Evolutionary conservation across 2,888 invertebrate genomes (phyloP).

Genomic region (Drosophila buzzatii): DNA sequence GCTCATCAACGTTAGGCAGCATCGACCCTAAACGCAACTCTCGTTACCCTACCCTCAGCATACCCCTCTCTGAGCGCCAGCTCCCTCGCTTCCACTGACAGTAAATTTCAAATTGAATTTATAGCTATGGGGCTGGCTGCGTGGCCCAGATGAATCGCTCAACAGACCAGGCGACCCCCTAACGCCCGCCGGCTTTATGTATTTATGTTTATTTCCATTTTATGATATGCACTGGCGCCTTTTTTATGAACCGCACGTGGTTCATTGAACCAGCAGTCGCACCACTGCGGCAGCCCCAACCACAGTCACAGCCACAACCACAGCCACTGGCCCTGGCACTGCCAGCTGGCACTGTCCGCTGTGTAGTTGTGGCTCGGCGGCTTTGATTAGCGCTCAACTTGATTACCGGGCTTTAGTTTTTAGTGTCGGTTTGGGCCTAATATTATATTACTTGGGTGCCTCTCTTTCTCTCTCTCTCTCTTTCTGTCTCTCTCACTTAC

Average conservation of each 20-base stretch:
- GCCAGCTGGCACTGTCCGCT: constrained; percentile 19
- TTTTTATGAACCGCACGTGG: constrained; percentile 61
- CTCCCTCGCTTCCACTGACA: constrained; percentile 37
- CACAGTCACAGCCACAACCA: not conserved
- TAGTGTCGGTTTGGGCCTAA: constrained; percentile 29
- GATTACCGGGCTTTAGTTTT: constrained; percentile 47
- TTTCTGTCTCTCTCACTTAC: not conserved
- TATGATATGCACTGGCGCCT: constrained; percentile 65
- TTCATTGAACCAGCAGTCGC: constrained; percentile 58
- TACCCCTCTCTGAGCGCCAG: not conserved
- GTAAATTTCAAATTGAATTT: constrained; percentile 77
- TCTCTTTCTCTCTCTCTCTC: too few relatives aligned
- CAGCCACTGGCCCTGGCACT: not conserved
- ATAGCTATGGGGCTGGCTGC: constrained; percentile 55
- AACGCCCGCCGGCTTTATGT: constrained; percentile 49
- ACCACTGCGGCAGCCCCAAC: not conserved
- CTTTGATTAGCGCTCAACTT: constrained; percentile 47
- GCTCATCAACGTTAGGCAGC: constrained; percentile 38
- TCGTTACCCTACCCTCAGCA: not conserved
- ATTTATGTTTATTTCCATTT: constrained; percentile 73
- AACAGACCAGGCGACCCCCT: constrained; percentile 9
- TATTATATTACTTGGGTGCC: constrained; percentile 21
- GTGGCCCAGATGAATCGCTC: constrained; percentile 32
- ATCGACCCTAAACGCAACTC: constrained; percentile 34
- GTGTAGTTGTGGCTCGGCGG: constrained; percentile 2